phyloP scores from a whole-genome alignment of 2,888 invertebrate species.

The Sialis lutaria region DNA sequence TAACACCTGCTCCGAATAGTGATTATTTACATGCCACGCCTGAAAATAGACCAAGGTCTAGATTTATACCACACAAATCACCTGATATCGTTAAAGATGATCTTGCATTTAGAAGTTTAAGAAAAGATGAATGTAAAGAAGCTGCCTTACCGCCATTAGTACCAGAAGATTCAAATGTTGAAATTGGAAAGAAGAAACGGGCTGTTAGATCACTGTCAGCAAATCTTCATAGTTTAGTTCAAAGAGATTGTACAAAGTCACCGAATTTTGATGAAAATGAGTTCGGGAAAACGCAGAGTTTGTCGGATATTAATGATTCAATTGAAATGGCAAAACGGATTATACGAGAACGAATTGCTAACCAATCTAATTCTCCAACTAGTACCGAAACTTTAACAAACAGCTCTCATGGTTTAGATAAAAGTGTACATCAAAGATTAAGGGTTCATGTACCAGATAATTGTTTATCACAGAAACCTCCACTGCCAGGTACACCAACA shows the following conservation, averaged over 20 bases:
- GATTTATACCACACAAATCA: slow-evolving; percentile 46
- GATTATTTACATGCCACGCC: slow-evolving; percentile 72
- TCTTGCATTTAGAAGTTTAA: slow-evolving; percentile 65
- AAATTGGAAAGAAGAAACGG: slow-evolving; percentile 47
- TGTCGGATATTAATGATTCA: slow-evolving; percentile 26
- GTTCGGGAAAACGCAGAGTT: slow-evolving; percentile 36
- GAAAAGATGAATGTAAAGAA: slow-evolving; percentile 57
- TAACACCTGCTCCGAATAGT: slow-evolving; percentile 59
- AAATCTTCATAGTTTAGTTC: slow-evolving; percentile 62
- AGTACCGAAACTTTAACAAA: slow-evolving; percentile 23
- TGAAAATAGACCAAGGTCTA: slow-evolving; percentile 36
- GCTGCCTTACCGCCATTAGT: slow-evolving; percentile 27
- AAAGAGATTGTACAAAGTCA: slow-evolving; percentile 34
- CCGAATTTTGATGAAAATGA: slow-evolving; percentile 32
- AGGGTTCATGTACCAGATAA: slow-evolving; percentile 12
- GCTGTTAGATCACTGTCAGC: slow-evolving; percentile 71
- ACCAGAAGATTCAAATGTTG: slow-evolving; percentile 27
- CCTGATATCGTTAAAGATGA: slow-evolving; percentile 79
- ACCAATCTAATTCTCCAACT: slow-evolving; percentile 11
- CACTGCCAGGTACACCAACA: slow-evolving; percentile 10
- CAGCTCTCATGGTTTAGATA: slow-evolving; percentile 19
- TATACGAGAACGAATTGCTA: slow-evolving; percentile 20
- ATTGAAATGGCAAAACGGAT: slow-evolving; percentile 27
- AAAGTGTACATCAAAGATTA: slow-evolving; percentile 12
- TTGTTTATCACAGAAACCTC: slow-evolving; percentile 15